Evolutionary conservation across 2,888 invertebrate genomes (phyloP), one percentile per base, ranked within the genome.

Genomic region (Minunthozetes semirufus): DNA sequence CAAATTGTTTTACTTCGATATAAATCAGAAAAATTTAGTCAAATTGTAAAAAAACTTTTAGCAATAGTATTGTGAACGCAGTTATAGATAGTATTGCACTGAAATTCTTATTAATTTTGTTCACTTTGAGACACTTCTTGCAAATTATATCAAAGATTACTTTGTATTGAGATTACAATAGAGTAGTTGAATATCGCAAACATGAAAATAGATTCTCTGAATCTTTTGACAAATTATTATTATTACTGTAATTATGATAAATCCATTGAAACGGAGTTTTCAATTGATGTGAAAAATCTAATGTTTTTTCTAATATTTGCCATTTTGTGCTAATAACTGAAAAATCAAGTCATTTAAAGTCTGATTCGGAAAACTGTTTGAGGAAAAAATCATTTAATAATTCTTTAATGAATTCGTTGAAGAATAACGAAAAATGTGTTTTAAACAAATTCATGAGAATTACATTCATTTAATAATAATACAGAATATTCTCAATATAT

Each of bases 1-100:
- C 61, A 61, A 61, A 61, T 29, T 29, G 61, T 61, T 61, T 61
- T 50, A 19, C 27, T 61, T 27, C 61, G 4, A 3, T 19, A 61
- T 27, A 27, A 15, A 27, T 61, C 25, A 25, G 4, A n/a, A n/a
- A 1, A 53, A 8, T 53, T 53, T 53, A 22, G 53, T 22, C 25
- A 42, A 42, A 25, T 27, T 19, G 27, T 61, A 22, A 19, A 61
- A 59, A 61, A 29, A 22, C 27, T 27, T 27, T 61, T 25, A 27
- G 61, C 61, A 61, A 61, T 61, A 61, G 27, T 61, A 61, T 61
- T 61, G 61, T 61, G 61, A 61, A 50, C n/a, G 19, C 22, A 61
- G 61, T 25, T 27, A 50, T 50, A 50, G 19, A 25, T 61, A 61
- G 19, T 13, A 61, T 25, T 61, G 61, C 61, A 61, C 61, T 61